Conservation (phyloP, 2,888 invertebrate genomes). For the Pimpla rufipes region DNA sequence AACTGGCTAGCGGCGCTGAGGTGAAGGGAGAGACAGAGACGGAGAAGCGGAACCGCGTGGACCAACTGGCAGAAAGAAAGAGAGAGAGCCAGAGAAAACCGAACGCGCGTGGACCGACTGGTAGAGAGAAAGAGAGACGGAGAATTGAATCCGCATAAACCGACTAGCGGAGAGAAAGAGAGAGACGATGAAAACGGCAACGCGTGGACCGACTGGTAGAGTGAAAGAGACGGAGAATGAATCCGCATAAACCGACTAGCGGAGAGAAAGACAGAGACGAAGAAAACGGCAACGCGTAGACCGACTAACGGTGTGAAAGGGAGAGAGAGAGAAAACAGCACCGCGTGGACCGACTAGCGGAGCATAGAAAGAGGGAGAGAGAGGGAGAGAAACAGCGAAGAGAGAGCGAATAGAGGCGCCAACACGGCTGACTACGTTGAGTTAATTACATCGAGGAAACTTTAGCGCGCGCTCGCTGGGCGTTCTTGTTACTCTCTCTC, state of each 20-base stretch:
- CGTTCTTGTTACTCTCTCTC: conserved; percentile 46
- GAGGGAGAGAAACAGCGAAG: no score
- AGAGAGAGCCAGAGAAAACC: no score
- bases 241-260: no score
- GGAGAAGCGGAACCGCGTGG: no score
- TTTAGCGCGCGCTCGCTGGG: conserved; percentile 42
- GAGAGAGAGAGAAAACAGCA: neutral
- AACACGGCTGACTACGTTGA: conserved; percentile 67
- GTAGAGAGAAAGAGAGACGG: neutral
- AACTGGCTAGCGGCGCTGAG: conserved; percentile 8
- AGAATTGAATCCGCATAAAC: neutral
- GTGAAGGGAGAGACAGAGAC: no score
- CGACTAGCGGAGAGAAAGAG: neutral
- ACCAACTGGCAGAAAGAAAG: no score
- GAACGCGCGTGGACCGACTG: no score
- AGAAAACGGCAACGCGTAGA: no score
- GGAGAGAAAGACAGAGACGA: no score
- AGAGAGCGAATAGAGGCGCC: conserved; percentile 21
- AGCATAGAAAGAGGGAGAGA: neutral
- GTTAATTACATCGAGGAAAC: conserved; percentile 74
- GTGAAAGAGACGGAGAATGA: no score
- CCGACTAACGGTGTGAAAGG: no score
- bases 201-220: neutral
- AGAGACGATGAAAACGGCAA: no score
- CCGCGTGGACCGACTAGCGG: neutral